phyloP scores from a whole-genome alignment of 2,113 vertebrate genomes.

The Corythaeola cristata region DNA sequence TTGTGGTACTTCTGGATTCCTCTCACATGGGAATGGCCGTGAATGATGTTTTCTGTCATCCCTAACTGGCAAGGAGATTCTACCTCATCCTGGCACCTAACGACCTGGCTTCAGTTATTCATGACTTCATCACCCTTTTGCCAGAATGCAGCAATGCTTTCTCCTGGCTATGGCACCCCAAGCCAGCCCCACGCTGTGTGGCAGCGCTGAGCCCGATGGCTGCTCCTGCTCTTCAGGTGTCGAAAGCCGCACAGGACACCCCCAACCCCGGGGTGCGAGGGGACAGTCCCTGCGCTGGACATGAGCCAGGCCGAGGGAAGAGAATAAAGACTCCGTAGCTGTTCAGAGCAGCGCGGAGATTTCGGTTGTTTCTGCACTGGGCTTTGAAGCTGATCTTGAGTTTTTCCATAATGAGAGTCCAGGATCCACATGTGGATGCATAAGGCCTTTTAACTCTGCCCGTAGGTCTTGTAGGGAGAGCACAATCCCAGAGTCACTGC shows the following conservation, averaged over 20 bases:
- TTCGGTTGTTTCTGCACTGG: not conserved
- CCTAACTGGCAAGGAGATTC: not conserved
- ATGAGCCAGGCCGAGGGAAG: not conserved
- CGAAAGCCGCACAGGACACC: not conserved
- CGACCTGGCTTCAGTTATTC: not conserved
- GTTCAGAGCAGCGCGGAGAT: rapidly evolving
- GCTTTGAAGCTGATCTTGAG: not conserved
- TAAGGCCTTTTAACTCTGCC: not conserved
- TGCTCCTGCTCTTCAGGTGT: not conserved
- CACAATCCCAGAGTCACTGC: not conserved
- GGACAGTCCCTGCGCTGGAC: not conserved
- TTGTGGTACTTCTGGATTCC: not conserved
- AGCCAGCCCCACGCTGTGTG: not conserved
- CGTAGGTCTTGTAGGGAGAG: not conserved
- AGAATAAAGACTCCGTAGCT: rapidly evolving
- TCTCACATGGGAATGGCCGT: not conserved
- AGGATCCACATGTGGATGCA: rapidly evolving
- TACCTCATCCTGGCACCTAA: conserved; percentile 1
- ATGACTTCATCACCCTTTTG: conserved; percentile 42
- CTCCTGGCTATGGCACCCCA: not conserved
- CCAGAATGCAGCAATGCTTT: not conserved
- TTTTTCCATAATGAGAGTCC: not conserved
- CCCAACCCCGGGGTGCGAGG: rapidly evolving
- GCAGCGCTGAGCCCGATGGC: rapidly evolving
- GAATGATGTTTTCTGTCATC: not conserved